Evolutionary conservation across 2,888 invertebrate genomes (phyloP).

Genomic region (Octonoba sinensis): DNA sequence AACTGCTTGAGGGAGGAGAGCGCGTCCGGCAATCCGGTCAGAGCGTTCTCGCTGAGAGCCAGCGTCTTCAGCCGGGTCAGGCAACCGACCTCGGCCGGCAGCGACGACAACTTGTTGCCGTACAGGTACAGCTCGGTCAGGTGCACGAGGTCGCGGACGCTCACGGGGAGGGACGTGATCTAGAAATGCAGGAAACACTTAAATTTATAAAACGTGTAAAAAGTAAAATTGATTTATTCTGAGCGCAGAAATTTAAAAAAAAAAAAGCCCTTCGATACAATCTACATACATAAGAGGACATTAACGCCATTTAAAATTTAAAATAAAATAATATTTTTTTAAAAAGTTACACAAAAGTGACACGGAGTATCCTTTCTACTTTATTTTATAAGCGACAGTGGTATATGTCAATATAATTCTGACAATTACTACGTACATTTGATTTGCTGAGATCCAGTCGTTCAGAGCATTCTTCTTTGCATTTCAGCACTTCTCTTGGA

Average conservation of each 20-base stretch:
- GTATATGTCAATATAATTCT: neutral
- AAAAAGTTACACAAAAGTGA: too few relatives aligned
- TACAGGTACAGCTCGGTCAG: slow-evolving; percentile 95
- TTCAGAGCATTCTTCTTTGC: slow-evolving; percentile 88
- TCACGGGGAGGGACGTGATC: slow-evolving; percentile 90
- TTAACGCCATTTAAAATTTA: too few relatives aligned
- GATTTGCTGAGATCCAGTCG: slow-evolving; percentile 95
- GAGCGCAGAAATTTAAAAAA: too few relatives aligned
- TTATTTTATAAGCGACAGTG: too few relatives aligned
- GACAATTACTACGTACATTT: slow-evolving; percentile 74
- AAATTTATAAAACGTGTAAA: neutral
- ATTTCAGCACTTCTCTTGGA: slow-evolving; percentile 89
- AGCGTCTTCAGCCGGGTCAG: slow-evolving; percentile 89
- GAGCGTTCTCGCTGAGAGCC: slow-evolving; percentile 96
- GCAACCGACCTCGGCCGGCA: slow-evolving; percentile 92
- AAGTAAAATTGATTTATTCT: neutral
- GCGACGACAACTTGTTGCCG: slow-evolving; percentile 92
- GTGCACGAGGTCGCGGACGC: slow-evolving; percentile 90
- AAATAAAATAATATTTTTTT: too few relatives aligned
- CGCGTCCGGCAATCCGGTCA: slow-evolving; percentile 94
- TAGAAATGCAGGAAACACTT: slow-evolving; percentile 66
- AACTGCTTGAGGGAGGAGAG: slow-evolving; percentile 87
- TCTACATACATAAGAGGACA: too few relatives aligned
- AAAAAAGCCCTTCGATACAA: too few relatives aligned
- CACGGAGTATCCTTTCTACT: too few relatives aligned